A percentile compares a stretch with the other conserved stretches of the same genome.
Conservation (phyloP, 2,888 invertebrate species). For the Spilosoma lubricipeda region DNA sequence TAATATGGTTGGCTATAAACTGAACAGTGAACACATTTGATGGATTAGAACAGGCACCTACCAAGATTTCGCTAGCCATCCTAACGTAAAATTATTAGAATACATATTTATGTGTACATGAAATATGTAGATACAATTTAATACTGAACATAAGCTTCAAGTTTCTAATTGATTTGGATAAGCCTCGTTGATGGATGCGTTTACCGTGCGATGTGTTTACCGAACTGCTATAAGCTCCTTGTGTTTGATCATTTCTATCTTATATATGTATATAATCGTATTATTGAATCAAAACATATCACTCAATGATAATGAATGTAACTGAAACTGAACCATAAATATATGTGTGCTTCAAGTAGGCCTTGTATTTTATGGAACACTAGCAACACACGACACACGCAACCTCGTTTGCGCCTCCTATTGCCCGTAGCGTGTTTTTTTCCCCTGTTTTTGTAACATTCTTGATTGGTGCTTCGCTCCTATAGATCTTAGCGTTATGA, state of each 20-base stretch:
- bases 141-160: conserved; percentile 67
- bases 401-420: too few relatives aligned
- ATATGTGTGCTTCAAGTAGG: too few relatives aligned
- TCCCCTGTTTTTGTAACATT: too few relatives aligned
- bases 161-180: conserved; percentile 85
- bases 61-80: not conserved
- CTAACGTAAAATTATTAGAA: not conserved
- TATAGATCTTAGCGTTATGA: too few relatives aligned
- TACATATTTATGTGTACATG: conserved; percentile 5
- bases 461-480: too few relatives aligned
- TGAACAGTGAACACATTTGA: not conserved
- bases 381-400: too few relatives aligned
- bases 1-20: not conserved
- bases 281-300: conserved; percentile 44
- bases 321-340: too few relatives aligned
- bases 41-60: conserved; percentile 17
- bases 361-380: too few relatives aligned
- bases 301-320: not conserved
- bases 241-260: conserved; percentile 48
- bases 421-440: too few relatives aligned
- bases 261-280: conserved; percentile 31
- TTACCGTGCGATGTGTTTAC: conserved; percentile 63
- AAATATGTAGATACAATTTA: conserved; percentile 44
- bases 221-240: conserved; percentile 62
- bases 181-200: conserved; percentile 82